phyloP scores from a whole-genome alignment of 2,797 vertebrate species.

The Gadopsis bispinosus region DNA sequence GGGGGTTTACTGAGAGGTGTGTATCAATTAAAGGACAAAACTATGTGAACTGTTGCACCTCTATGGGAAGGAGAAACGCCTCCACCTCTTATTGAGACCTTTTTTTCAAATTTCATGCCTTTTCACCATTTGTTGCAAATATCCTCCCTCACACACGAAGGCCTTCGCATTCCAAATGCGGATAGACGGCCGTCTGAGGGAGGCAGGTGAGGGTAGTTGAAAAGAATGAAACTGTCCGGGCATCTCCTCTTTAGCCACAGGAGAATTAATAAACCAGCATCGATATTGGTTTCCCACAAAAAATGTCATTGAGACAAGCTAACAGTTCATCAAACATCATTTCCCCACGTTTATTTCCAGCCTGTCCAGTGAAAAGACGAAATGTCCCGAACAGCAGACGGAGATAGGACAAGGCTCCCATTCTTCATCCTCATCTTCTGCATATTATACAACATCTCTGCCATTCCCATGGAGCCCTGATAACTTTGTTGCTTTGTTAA shows the following conservation, averaged over 20 bases:
- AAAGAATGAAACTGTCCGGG: constrained; percentile 27
- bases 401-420: constrained; percentile 28
- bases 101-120: constrained; percentile 52
- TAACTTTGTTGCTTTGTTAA: constrained; percentile 61
- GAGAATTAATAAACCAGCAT: constrained; percentile 61
- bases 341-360: constrained; percentile 41
- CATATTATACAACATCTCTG: constrained; percentile 39
- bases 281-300: constrained; percentile 59
- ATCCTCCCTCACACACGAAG: constrained; percentile 51
- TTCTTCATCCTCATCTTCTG: constrained; percentile 39
- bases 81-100: constrained; percentile 57
- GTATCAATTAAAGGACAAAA: constrained; percentile 49
- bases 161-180: constrained; percentile 54
- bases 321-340: constrained; percentile 55
- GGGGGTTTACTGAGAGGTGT: constrained; percentile 48
- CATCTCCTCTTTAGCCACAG: constrained; percentile 40
- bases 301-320: constrained; percentile 52
- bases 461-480: constrained; percentile 36
- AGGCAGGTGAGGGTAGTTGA: constrained; percentile 23
- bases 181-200: constrained; percentile 37
- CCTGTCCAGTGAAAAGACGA: constrained; percentile 25
- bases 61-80: constrained; percentile 23
- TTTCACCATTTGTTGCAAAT: constrained; percentile 66
- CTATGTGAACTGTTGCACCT: constrained; percentile 66
- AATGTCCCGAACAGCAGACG: background rate